Evolutionary conservation across 1,140 invertebrate species (phyloP), one percentile per base, ranked within the genome.

Genomic region (Bradynema listronoti): DNA sequence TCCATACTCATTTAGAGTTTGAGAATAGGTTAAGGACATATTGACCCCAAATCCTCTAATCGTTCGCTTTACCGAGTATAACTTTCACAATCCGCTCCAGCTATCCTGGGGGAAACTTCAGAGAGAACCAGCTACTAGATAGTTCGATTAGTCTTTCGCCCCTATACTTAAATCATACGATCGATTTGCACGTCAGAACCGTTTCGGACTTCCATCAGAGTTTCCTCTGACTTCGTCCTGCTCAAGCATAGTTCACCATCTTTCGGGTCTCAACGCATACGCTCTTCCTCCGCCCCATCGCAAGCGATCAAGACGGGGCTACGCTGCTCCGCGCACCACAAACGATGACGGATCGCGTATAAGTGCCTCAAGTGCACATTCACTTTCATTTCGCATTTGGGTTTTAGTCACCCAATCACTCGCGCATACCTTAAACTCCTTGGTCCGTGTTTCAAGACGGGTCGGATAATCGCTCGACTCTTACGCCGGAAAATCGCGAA

Each of bases 381-480:
- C 79, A 83, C 82, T 84, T 86, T 86, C 83, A 82, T 83, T 86
- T 60, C 82, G 84, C 84, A 83, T 82, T 82, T 82, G 79, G 82
- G 84, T 82, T 85, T 85, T n/a, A n/a, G n/a, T 77, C 61, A 69
- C 81, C 82, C 84, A 83, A 84, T 84, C 83, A 87, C 86, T 88
- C 82, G 87, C 86, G 83, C 80, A 85, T 83, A 85, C 84, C 85
- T 83, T 87, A 86, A 84, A 88, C 87, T 88, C 86, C 86, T 88
- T 88, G 87, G 87, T 88, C 87, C 86, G 86, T 88, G 86, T 88
- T 89, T 88, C 87, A 88, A 89, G 88, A 89, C 87, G 87, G 87
- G 86, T 86, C 85, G 71, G 72, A 75, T 71, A 68, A n/a, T n/a
- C n/a, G n/a, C n/a, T n/a, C n/a, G n/a, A n/a, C n/a, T n/a, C n/a